Percentiles rank a stretch among this genome's conserved stretches.
phyloP scores from a whole-genome alignment of 2,113 vertebrate species.

The Takifugu bimaculatus region DNA sequence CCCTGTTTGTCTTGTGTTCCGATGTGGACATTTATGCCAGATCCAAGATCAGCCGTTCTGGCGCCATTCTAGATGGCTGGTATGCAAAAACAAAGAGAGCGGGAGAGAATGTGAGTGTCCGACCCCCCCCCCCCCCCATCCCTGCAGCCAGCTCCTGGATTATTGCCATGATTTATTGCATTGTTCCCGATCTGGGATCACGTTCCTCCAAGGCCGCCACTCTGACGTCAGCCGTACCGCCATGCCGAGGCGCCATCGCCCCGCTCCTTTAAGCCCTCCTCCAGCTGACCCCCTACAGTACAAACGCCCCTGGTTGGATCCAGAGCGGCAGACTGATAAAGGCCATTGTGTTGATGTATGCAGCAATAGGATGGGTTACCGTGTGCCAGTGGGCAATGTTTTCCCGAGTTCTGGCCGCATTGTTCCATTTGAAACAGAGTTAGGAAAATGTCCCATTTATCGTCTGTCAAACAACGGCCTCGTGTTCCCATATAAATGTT shows the following conservation, averaged over 20 bases:
- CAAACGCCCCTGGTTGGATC: slow-evolving; percentile 25
- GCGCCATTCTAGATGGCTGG: too few species aligned
- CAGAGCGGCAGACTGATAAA: slow-evolving; percentile 48
- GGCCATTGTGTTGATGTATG: slow-evolving; percentile 59
- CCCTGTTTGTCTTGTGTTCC: background rate
- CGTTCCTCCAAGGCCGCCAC: slow-evolving; percentile 17
- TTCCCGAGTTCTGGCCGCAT: slow-evolving; percentile 34
- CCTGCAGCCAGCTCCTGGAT: slow-evolving; percentile 49
- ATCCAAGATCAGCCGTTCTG: too few species aligned
- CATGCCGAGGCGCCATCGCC: too few species aligned
- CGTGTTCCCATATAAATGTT: slow-evolving; percentile 74
- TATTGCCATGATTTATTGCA: slow-evolving; percentile 55
- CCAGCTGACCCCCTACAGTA: background rate
- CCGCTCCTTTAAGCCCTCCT: background rate
- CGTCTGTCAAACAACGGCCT: slow-evolving; percentile 52
- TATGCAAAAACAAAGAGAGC: slow-evolving; percentile 16
- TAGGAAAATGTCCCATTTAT: slow-evolving; percentile 67
- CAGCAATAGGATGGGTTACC: slow-evolving; percentile 35
- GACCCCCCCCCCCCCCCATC: slow-evolving; percentile 51
- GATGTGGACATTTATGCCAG: too few species aligned
- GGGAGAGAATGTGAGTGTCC: background rate
- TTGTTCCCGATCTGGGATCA: slow-evolving; percentile 45
- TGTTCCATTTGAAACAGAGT: slow-evolving; percentile 58
- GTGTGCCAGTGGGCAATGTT: slow-evolving; percentile 39
- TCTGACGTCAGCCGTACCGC: too few species aligned